phyloP scores from a whole-genome alignment of 2,888 invertebrate species.

The Rambutsinella grinnellia region DNA sequence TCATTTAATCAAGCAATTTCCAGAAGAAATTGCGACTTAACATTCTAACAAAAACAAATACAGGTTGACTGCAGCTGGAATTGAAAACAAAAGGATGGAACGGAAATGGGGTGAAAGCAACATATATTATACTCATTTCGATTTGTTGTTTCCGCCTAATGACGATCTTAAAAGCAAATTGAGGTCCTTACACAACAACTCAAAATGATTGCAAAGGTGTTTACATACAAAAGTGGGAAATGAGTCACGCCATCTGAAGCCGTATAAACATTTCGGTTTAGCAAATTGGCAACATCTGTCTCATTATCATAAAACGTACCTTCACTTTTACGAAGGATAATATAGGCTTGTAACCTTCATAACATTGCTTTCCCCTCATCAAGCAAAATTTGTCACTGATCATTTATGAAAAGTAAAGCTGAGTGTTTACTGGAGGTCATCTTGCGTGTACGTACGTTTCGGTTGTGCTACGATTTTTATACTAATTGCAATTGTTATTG shows the following conservation, averaged over 20 bases:
- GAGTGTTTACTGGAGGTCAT: neutral
- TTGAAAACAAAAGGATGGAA: too few species aligned
- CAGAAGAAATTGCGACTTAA: too few species aligned
- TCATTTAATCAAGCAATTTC: too few species aligned
- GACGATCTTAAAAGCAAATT: neutral
- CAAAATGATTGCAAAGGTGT: neutral
- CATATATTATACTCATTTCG: too few species aligned
- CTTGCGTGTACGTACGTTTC: neutral
- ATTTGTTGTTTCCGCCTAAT: too few species aligned
- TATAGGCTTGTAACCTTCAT: neutral
- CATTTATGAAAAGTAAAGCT: neutral
- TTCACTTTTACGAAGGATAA: neutral
- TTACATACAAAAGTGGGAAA: neutral
- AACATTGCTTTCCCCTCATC: too few species aligned
- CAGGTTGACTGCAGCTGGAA: too few species aligned
- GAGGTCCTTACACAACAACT: neutral
- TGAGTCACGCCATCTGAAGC: neutral
- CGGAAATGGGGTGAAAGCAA: slow-evolving; percentile 1
- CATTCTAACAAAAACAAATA: too few species aligned
- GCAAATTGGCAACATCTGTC: neutral
- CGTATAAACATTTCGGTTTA: neutral
- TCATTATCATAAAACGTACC: neutral
- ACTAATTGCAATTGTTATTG: too few species aligned
- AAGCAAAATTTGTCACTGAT: too few species aligned
- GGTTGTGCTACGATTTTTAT: too few species aligned